Evolutionary conservation across 2,888 invertebrate genomes (phyloP).

Genomic region (Listrodromus nycthemerus): DNA sequence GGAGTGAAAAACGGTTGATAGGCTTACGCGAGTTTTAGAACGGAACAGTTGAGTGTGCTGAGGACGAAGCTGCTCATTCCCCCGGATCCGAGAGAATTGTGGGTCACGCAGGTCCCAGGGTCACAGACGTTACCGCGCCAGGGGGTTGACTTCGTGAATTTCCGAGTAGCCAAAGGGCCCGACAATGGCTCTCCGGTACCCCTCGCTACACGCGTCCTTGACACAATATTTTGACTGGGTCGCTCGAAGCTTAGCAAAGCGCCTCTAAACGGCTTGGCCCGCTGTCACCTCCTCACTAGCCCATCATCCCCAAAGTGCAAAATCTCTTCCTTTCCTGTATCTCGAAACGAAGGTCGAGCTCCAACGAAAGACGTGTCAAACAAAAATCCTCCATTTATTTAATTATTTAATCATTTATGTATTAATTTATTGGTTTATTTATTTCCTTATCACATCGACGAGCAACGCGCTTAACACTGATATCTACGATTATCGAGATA

Average conservation of each 20-base stretch:
- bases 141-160: conserved; percentile 43
- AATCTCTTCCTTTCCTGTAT: background rate
- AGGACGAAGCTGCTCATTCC: background rate
- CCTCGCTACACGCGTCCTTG: conserved; percentile 73
- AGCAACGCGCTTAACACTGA: too few species aligned
- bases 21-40: background rate
- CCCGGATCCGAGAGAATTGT: background rate
- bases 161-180: conserved; percentile 13
- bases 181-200: conserved; percentile 50
- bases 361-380: background rate
- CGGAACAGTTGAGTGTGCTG: background rate
- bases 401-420: background rate
- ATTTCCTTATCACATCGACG: too few species aligned
- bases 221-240: conserved; percentile 80
- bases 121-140: conserved; percentile 21
- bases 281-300: background rate
- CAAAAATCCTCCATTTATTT: background rate
- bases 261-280: background rate
- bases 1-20: background rate
- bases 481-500: too few species aligned
- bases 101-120: conserved; percentile 11
- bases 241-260: conserved; percentile 42
- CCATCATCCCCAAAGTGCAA: background rate
- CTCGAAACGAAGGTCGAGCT: background rate
- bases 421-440: background rate